Conservation (phyloP, 2,113 vertebrate genomes). For the Leptobrachium ailaonicum region DNA sequence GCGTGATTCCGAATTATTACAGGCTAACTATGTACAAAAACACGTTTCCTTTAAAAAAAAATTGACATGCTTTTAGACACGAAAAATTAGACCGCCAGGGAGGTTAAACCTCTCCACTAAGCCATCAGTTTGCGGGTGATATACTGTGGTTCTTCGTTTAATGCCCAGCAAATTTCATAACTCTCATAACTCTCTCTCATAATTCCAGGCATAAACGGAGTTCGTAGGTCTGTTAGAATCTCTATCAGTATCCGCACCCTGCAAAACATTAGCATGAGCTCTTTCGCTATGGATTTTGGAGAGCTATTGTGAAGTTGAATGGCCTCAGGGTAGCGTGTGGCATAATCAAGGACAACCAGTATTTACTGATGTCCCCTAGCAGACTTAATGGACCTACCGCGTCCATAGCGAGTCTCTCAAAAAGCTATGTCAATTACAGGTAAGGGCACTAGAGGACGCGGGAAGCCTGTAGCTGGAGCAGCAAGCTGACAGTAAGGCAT, state of each 20-base stretch:
- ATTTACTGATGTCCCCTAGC: neutral
- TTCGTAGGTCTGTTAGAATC: neutral
- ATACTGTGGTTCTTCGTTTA: neutral
- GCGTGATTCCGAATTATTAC: too few species aligned
- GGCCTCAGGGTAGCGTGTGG: too few species aligned
- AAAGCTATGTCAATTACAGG: neutral
- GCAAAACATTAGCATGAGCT: neutral
- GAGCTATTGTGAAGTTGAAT: too few species aligned
- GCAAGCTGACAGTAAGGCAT: neutral
- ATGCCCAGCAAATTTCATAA: too few species aligned
- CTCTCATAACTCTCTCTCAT: too few species aligned
- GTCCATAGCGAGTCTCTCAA: neutral
- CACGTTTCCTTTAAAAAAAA: too few species aligned
- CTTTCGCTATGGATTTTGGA: neutral
- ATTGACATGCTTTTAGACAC: too few species aligned
- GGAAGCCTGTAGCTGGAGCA: neutral
- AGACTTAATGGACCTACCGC: neutral
- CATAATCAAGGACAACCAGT: too few species aligned
- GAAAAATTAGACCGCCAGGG: too few species aligned
- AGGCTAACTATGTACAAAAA: too few species aligned
- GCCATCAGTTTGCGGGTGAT: neutral
- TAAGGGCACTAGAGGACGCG: neutral
- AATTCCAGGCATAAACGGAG: too few species aligned
- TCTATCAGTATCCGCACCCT: neutral
- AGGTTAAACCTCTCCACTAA: too few species aligned